Evolutionary conservation across 2,797 vertebrate genomes (phyloP), one percentile per base, ranked within the genome.

Genomic region (Thalassophryne amazonica): DNA sequence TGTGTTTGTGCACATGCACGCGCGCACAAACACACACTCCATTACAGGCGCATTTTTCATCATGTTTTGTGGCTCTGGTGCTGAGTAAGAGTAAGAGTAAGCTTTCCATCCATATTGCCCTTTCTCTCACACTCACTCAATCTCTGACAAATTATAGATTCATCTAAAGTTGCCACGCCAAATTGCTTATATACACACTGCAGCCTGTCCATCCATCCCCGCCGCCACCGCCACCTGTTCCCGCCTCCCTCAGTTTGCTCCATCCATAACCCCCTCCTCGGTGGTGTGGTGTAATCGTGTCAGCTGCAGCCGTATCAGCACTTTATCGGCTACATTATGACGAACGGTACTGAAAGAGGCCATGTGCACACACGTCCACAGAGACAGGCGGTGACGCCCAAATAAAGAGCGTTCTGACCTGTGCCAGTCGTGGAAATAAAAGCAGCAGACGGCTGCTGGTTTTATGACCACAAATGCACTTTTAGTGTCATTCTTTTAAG

Each of bases 71-170:
- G 37, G 63, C 53, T 24, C 39, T 42, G 66, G 62, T 81, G 83
- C 80, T 86, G 84, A 84, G 66, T 81, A 81, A 81, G 76, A 77
- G 64, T 74, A 74, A 80, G 81, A 76, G 71, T 73, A 64, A 69
- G 76, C 65, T 64, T 58, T 76, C 69, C 69, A 74, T 79, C 71
- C 73, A 55, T 57, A 70, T 38, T 50, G 53, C 46, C 63, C 69
- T 60, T 69, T 65, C 73, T 69, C 52, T 65, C 66, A 58, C 13
- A 47, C 69, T 61, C 71, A 43, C 67, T 78, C 80, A 10, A 35
- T 62, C 71, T 56, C 65, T 81, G 77, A 81, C 77, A 76, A 76
- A 83, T 80, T 74, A 77, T 54, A 58, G 69, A 61, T 81, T 70
- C 71, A 65, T 79, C 78, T 64, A 57, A 72, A 76, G 71, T 73